Evolutionary conservation across 2,888 invertebrate species (phyloP).

Genomic region (Oscheius sp.): DNA sequence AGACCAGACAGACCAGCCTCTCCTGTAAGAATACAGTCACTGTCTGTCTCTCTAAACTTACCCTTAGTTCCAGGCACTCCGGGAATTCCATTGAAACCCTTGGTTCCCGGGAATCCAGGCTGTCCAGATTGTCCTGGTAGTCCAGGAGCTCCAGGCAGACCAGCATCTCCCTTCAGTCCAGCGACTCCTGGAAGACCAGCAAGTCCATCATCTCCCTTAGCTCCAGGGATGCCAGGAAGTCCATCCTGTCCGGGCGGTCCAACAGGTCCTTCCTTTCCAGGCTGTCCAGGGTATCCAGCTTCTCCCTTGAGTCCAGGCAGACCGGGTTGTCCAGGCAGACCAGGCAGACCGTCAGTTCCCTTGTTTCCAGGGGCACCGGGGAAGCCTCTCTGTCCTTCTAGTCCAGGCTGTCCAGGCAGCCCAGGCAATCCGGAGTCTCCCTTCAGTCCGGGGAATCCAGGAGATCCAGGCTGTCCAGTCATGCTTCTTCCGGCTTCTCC

Average conservation of each 20-base stretch:
- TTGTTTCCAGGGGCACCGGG: constrained; percentile 75
- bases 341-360: constrained; percentile 72
- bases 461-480: constrained; percentile 76
- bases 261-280: constrained; percentile 67
- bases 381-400: constrained; percentile 74
- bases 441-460: constrained; percentile 74
- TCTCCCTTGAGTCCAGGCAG: constrained; percentile 74
- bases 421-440: constrained; percentile 74
- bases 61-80: constrained; percentile 54
- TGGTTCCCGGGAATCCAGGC: constrained; percentile 73
- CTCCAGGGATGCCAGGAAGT: constrained; percentile 65
- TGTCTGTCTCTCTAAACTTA: neutral
- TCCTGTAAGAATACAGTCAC: constrained; percentile 34
- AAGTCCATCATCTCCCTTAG: constrained; percentile 68
- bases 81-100: constrained; percentile 74
- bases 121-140: constrained; percentile 77
- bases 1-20: constrained; percentile 60
- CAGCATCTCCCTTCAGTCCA: constrained; percentile 77
- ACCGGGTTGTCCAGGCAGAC: constrained; percentile 76
- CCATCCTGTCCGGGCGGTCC: constrained; percentile 68
- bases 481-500: constrained; percentile 71
- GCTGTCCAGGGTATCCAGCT: constrained; percentile 63
- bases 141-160: constrained; percentile 67
- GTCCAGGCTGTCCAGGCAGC: constrained; percentile 76
- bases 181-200: constrained; percentile 39